Conservation (phyloP, 2,888 invertebrate genomes). For the Salticus scenicus region DNA sequence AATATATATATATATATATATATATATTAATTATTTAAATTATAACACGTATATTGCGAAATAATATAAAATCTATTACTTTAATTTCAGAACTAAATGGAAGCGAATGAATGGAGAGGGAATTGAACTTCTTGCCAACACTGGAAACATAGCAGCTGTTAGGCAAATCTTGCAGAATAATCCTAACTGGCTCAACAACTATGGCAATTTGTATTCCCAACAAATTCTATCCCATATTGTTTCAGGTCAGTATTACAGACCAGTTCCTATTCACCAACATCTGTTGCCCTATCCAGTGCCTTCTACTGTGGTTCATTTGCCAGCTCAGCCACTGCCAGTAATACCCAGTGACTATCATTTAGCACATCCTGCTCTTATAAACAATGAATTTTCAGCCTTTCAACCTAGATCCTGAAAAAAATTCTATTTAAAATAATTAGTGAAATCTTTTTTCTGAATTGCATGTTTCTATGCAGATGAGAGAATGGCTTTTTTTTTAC, state of each 20-base stretch:
- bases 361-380: neutral
- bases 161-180: constrained; percentile 82
- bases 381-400: neutral
- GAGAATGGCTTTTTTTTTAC: too few relatives aligned
- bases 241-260: neutral
- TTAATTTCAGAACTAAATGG: neutral
- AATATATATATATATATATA: too few relatives aligned
- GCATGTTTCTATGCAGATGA: too few relatives aligned
- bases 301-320: neutral
- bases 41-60: too few relatives aligned
- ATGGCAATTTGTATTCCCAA: neutral
- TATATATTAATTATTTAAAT: too few relatives aligned
- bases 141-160: constrained; percentile 97
- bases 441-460: too few relatives aligned
- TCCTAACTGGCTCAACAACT: constrained; percentile 66
- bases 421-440: too few relatives aligned
- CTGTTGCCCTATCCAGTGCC: neutral
- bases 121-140: constrained; percentile 95
- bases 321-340: neutral
- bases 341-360: neutral
- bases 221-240: neutral
- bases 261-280: neutral
- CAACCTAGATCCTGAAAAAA: neutral
- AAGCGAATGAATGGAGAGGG: constrained; percentile 77
- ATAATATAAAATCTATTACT: neutral